These are phyloP conservation scores for Melanotaenia parkinsoni DNA, from an alignment of 2,797 vertebrate species.

Conservation along the genomic window DNA sequence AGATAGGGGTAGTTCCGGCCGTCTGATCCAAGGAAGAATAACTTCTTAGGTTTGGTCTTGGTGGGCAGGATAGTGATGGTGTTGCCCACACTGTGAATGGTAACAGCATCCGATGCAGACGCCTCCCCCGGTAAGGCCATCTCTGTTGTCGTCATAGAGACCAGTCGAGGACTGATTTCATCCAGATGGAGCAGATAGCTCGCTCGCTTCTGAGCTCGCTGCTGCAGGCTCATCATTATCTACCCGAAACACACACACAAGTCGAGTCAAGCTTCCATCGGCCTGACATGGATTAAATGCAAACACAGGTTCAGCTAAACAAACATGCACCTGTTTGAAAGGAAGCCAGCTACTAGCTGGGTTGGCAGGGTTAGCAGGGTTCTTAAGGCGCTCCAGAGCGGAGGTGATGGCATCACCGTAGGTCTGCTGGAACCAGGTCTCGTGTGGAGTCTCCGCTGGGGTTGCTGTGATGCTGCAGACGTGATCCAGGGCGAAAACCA, in stretches of 20 bases:
- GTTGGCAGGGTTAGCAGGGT: slow-evolving; percentile 93
- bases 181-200: slow-evolving; percentile 94
- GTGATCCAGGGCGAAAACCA: slow-evolving; percentile 96
- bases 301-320: neutral
- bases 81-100: slow-evolving; percentile 94
- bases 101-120: slow-evolving; percentile 93
- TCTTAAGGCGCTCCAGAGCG: slow-evolving; percentile 91
- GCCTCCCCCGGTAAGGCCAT: slow-evolving; percentile 97
- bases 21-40: slow-evolving; percentile 95
- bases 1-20: slow-evolving; percentile 96
- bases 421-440: slow-evolving; percentile 97
- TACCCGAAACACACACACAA: slow-evolving; percentile 53
- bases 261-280: neutral
- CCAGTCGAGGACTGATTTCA: slow-evolving; percentile 95
- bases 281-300: too few species aligned
- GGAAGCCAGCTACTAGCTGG: slow-evolving; percentile 97
- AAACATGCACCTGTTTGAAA: slow-evolving; percentile 90
- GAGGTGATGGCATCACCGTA: slow-evolving; percentile 92
- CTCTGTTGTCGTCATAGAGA: slow-evolving; percentile 92
- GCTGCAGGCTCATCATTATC: slow-evolving; percentile 98
- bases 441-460: slow-evolving; percentile 94
- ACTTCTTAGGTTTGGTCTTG: slow-evolving; percentile 98
- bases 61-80: slow-evolving; percentile 97
- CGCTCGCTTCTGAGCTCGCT: slow-evolving; percentile 94
- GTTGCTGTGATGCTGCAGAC: slow-evolving; percentile 94